Percentiles rank a stretch among this genome's conserved stretches.
phyloP scores from a whole-genome alignment of 2,888 invertebrate species.

The Phengaris alcon region DNA sequence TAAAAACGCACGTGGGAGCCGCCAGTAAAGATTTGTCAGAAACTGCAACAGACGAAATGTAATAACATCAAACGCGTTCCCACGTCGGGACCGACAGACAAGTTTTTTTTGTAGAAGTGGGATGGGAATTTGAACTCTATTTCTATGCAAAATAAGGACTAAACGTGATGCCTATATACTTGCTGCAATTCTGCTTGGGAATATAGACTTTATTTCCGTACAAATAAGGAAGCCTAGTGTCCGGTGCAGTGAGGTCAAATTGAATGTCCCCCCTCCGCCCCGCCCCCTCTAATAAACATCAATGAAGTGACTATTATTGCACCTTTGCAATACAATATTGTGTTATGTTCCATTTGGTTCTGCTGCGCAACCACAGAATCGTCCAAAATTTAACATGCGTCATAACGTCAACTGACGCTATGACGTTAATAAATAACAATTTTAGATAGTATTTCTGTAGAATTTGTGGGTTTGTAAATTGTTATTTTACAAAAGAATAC shows the following conservation, averaged over 20 bases:
- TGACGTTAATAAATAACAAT: too few species aligned
- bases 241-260: constrained; percentile 37
- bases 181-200: constrained; percentile 5
- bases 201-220: constrained; percentile 27
- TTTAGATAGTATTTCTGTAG: too few species aligned
- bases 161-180: background rate
- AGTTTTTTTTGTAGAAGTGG: background rate
- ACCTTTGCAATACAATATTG: constrained; percentile 58
- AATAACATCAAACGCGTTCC: constrained; percentile 2
- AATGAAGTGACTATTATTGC: constrained; percentile 66
- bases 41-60: constrained; percentile 5
- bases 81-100: background rate
- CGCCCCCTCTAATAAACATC: constrained; percentile 58
- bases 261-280: constrained; percentile 36
- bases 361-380: background rate
- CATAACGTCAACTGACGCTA: too few species aligned
- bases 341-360: constrained; percentile 45
- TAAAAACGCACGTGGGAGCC: background rate
- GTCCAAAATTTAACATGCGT: too few species aligned
- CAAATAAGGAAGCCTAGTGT: constrained; percentile 31
- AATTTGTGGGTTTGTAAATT: too few species aligned
- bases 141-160: background rate
- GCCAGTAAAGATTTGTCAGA: background rate
- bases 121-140: background rate
- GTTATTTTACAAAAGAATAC: too few species aligned